Percentiles rank a stretch among this genome's conserved stretches.
Evolutionary conservation across 1,140 invertebrate species (phyloP).

Genomic region (Manduca sexta): DNA sequence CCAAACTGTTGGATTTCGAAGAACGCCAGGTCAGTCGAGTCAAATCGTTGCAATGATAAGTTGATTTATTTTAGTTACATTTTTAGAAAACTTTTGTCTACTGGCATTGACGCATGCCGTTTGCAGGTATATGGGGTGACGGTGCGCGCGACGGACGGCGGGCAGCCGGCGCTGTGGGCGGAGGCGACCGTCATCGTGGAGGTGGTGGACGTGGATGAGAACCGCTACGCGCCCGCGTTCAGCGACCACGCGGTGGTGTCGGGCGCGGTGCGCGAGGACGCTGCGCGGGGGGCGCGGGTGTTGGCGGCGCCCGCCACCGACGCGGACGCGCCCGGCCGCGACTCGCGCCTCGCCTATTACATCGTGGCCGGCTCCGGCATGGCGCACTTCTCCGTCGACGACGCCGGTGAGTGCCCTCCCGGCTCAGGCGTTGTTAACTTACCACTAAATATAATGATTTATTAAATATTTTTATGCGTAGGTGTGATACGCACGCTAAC

Average conservation of each 20-base stretch:
- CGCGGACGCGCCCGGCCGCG: slow-evolving; percentile 83
- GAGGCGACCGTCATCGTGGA: slow-evolving; percentile 88
- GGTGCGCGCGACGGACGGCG: slow-evolving; percentile 87
- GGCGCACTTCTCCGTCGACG: slow-evolving; percentile 92
- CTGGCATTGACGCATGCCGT: too few relatives aligned
- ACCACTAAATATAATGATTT: too few relatives aligned
- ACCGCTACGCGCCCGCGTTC: slow-evolving; percentile 84
- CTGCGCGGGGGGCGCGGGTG: slow-evolving; percentile 82
- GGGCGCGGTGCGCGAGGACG: slow-evolving; percentile 83
- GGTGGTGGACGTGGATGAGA: slow-evolving; percentile 93
- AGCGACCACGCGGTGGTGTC: slow-evolving; percentile 82
- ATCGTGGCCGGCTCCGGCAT: slow-evolving; percentile 92
- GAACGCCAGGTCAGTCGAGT: slow-evolving; percentile 77
- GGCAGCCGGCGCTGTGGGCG: slow-evolving; percentile 81
- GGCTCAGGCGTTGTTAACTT: too few relatives aligned
- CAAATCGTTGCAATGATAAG: too few relatives aligned
- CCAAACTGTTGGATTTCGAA: slow-evolving; percentile 87
- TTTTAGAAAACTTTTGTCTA: too few relatives aligned
- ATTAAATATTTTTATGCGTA: background rate
- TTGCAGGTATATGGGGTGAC: slow-evolving; percentile 84
- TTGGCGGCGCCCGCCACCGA: slow-evolving; percentile 85
- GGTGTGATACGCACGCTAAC: slow-evolving; percentile 84
- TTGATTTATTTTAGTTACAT: too few relatives aligned
- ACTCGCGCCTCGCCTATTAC: slow-evolving; percentile 88
- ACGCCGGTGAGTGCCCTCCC: slow-evolving; percentile 78